Conservation (phyloP, 1,140 invertebrate species). For the Drosophila biarmipes region DNA sequence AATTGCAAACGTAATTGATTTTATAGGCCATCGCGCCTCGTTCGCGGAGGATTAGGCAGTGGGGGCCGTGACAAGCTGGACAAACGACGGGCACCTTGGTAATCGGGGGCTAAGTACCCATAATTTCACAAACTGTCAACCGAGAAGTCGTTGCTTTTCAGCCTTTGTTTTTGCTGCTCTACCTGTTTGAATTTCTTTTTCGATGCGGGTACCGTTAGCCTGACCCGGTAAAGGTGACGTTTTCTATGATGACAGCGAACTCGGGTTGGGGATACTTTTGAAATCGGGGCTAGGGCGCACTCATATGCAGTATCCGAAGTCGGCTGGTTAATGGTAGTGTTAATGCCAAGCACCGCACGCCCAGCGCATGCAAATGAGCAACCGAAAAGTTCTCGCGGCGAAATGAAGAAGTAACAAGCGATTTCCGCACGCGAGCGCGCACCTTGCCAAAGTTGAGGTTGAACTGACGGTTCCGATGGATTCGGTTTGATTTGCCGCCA, state of each 20-base stretch:
- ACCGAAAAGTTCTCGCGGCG: constrained; percentile 35
- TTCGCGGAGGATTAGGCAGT: constrained; percentile 27
- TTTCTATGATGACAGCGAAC: constrained; percentile 19
- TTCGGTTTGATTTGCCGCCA: constrained; percentile 34
- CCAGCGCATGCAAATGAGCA: constrained; percentile 37
- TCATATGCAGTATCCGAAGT: constrained; percentile 18
- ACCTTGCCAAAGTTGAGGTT: constrained; percentile 38
- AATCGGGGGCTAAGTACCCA: constrained; percentile 41
- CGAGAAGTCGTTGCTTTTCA: constrained; percentile 32
- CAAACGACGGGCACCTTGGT: constrained; percentile 48
- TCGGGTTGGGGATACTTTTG: constrained; percentile 1
- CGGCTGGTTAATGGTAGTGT: constrained; percentile 20
- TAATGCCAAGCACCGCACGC: constrained; percentile 33
- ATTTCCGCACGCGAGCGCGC: constrained; percentile 30
- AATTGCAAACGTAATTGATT: constrained; percentile 31
- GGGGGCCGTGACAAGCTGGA: constrained; percentile 25
- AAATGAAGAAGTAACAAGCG: constrained; percentile 7
- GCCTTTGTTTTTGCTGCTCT: constrained; percentile 10
- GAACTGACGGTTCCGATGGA: constrained; percentile 13
- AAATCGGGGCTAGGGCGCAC: constrained; percentile 9
- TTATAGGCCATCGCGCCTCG: constrained; percentile 22
- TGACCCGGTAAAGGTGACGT: constrained; percentile 65
- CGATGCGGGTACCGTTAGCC: constrained; percentile 66
- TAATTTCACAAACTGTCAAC: constrained; percentile 62
- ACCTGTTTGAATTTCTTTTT: constrained; percentile 71